phyloP scores from a whole-genome alignment of 1,140 invertebrate species.

The Drosophila hydei region DNA sequence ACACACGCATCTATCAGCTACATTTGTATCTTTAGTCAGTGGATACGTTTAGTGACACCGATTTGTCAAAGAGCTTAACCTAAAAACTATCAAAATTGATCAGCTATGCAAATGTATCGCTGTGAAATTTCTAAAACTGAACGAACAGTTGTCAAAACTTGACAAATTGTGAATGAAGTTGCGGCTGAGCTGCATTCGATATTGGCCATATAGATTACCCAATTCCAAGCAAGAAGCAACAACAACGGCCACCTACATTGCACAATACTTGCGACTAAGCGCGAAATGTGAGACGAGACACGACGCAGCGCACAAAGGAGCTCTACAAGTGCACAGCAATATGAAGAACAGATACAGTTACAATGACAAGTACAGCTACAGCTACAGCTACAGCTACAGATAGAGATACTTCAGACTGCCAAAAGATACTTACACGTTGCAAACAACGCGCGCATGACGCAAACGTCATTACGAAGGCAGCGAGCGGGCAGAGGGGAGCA shows the following conservation, averaged over 20 bases:
- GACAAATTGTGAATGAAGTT: constrained; percentile 42
- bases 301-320: constrained; percentile 31
- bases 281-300: constrained; percentile 17
- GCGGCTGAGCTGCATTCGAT: constrained; percentile 6
- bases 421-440: constrained; percentile 41
- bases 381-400: constrained; percentile 9
- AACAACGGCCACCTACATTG: constrained; percentile 26
- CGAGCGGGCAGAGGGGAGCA: neutral
- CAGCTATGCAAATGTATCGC: constrained; percentile 34
- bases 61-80: constrained; percentile 40
- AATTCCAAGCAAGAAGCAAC: constrained; percentile 18
- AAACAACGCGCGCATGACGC: constrained; percentile 39
- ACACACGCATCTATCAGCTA: constrained; percentile 1
- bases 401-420: constrained; percentile 43
- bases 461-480: constrained; percentile 41
- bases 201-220: constrained; percentile 40
- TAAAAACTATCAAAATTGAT: constrained; percentile 33
- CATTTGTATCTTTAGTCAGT: constrained; percentile 19
- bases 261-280: constrained; percentile 42
- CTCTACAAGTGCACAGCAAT: constrained; percentile 44
- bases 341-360: constrained; percentile 16
- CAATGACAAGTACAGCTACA: constrained; percentile 27
- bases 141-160: constrained; percentile 34
- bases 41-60: constrained; percentile 21
- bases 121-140: constrained; percentile 13